phyloP scores from a whole-genome alignment of 2,113 vertebrate genomes.

The Daubentonia madagascariensis region DNA sequence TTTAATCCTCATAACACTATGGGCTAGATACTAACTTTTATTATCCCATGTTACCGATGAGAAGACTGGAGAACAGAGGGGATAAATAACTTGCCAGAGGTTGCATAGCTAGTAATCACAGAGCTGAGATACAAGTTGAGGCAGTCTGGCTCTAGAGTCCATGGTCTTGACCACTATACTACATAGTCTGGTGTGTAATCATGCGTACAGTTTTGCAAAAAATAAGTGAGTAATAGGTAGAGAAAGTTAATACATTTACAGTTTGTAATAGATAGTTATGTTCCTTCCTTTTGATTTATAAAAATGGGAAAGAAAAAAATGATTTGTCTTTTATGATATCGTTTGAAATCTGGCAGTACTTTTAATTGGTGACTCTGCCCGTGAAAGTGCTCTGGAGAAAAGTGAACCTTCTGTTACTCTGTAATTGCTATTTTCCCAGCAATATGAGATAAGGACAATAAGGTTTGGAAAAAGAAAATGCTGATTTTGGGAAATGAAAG shows the following conservation, averaged over 20 bases:
- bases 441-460: constrained; percentile 67
- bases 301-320: constrained; percentile 64
- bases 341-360: constrained; percentile 70
- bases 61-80: not conserved
- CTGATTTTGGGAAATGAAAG: constrained; percentile 56
- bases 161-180: not conserved
- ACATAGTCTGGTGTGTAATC: rapidly evolving
- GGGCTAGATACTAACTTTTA: not conserved
- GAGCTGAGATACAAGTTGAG: not conserved
- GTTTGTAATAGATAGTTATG: constrained; percentile 20
- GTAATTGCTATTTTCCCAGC: constrained; percentile 71
- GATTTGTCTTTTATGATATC: constrained; percentile 62
- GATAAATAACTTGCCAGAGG: not conserved
- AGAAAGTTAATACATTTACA: constrained; percentile 41
- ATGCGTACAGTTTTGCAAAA: not conserved
- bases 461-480: constrained; percentile 59
- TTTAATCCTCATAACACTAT: not conserved
- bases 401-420: constrained; percentile 61
- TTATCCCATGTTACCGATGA: not conserved
- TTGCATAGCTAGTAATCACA: not conserved
- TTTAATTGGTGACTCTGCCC: constrained; percentile 68
- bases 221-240: constrained; percentile 39
- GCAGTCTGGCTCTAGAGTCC: not conserved
- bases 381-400: constrained; percentile 52
- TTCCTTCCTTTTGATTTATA: constrained; percentile 60